A percentile compares a stretch with the other conserved stretches of the same genome.
Conservation (phyloP, 2,797 vertebrate species). For the Scolopax bukidnonensis region DNA sequence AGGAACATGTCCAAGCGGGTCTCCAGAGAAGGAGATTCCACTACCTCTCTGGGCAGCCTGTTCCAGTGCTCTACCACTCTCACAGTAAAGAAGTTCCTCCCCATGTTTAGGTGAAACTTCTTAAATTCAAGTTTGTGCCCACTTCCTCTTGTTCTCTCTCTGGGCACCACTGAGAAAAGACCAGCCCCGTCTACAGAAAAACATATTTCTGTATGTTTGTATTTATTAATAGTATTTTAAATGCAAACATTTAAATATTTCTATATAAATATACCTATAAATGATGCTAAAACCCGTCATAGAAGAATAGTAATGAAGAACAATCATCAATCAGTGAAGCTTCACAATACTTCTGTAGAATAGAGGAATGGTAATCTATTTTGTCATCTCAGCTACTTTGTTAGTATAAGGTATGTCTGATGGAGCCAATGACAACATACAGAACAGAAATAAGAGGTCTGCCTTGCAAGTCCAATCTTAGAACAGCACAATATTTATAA, state of each 20-base stretch:
- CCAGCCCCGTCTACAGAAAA: background rate
- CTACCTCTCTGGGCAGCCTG: no score
- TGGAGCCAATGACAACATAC: background rate
- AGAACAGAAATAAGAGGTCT: background rate
- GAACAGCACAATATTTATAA: background rate
- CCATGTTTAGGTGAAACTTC: no score
- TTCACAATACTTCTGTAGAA: background rate
- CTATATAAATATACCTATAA: background rate
- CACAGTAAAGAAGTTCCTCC: no score
- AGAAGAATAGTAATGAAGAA: background rate
- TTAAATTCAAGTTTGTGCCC: no score
- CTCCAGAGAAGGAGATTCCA: no score
- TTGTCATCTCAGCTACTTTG: background rate
- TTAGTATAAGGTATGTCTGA: background rate
- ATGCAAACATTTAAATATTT: background rate
- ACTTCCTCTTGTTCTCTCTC: no score
- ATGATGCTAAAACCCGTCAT: background rate
- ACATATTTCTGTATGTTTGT: accelerated
- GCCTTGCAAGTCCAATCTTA: background rate
- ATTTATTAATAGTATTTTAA: background rate
- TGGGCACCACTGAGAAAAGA: no score
- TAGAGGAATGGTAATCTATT: background rate
- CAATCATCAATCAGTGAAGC: background rate
- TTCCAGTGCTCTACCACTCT: no score
- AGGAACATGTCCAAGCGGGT: no score